Percentiles rank a stretch among this genome's conserved stretches.
These are phyloP conservation scores for Lagocephalus sceleratus DNA, from an alignment of 2,797 vertebrate species.

Conservation along the genomic window DNA sequence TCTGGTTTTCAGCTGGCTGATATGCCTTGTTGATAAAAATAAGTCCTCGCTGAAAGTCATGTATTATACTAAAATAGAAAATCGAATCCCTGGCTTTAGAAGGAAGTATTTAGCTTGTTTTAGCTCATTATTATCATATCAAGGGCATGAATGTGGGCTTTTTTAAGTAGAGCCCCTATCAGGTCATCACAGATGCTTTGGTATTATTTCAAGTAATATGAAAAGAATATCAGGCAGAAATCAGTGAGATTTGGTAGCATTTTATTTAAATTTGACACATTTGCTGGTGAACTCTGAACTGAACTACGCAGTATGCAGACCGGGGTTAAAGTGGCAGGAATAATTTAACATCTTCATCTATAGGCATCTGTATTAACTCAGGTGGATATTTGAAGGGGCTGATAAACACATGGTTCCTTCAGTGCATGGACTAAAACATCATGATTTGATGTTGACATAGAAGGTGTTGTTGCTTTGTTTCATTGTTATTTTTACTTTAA, in stretches of 20 bases:
- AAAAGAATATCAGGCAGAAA: too few relatives aligned
- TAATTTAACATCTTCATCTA: not conserved
- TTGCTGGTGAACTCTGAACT: too few relatives aligned
- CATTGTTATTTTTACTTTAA: too few relatives aligned
- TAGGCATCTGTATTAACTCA: not conserved
- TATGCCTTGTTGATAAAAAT: slow-evolving; percentile 52
- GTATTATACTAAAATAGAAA: slow-evolving; percentile 30
- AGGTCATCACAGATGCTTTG: not conserved
- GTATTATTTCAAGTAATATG: too few relatives aligned
- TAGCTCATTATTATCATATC: not conserved
- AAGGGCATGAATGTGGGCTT: not conserved
- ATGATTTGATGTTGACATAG: not conserved
- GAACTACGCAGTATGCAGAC: not conserved
- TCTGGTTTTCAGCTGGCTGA: slow-evolving; percentile 34
- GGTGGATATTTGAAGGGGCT: not conserved
- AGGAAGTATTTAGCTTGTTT: slow-evolving; percentile 6
- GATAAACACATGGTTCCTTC: not conserved
- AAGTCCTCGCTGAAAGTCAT: slow-evolving; percentile 26
- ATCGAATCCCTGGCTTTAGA: slow-evolving; percentile 23
- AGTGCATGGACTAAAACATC: too few relatives aligned
- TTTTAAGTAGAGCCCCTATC: not conserved
- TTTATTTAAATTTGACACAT: too few relatives aligned
- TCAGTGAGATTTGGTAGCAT: too few relatives aligned
- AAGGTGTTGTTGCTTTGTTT: too few relatives aligned
- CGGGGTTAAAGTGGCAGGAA: not conserved